Percentiles rank a stretch among this genome's conserved stretches.
Conservation (phyloP, 2,113 vertebrate genomes). For the Cryptoleucopteryx plumbea region DNA sequence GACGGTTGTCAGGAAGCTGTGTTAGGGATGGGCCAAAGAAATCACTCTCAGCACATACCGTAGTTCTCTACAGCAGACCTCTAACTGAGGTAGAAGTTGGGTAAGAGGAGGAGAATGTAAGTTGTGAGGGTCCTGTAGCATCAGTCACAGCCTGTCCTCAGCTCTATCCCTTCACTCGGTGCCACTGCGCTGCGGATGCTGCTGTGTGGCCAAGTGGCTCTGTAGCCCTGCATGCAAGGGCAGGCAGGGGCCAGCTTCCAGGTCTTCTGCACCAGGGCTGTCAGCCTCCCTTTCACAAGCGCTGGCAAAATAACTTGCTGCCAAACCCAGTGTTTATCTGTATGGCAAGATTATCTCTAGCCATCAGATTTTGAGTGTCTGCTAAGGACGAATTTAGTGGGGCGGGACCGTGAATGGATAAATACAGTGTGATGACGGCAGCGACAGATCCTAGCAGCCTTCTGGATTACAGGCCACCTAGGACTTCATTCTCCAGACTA, state of each 20-base stretch:
- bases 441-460: background rate
- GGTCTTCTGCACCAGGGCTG: background rate
- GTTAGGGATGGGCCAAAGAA: background rate
- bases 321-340: background rate
- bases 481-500: background rate
- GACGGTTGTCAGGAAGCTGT: background rate
- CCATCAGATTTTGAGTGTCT: background rate
- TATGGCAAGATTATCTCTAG: background rate
- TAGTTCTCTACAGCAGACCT: background rate
- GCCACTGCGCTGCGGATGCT: rapidly evolving
- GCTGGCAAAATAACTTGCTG: background rate
- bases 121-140: background rate
- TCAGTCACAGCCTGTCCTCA: background rate
- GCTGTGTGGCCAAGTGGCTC: background rate
- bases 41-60: background rate
- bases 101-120: background rate
- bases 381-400: rapidly evolving
- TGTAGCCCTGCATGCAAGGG: background rate
- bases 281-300: background rate
- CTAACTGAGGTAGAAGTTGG: background rate
- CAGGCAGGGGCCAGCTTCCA: background rate
- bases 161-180: background rate
- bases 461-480: background rate
- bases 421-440: background rate
- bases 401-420: rapidly evolving